Conservation (phyloP, 2,888 invertebrate species). For the Agapostemon virescens region DNA sequence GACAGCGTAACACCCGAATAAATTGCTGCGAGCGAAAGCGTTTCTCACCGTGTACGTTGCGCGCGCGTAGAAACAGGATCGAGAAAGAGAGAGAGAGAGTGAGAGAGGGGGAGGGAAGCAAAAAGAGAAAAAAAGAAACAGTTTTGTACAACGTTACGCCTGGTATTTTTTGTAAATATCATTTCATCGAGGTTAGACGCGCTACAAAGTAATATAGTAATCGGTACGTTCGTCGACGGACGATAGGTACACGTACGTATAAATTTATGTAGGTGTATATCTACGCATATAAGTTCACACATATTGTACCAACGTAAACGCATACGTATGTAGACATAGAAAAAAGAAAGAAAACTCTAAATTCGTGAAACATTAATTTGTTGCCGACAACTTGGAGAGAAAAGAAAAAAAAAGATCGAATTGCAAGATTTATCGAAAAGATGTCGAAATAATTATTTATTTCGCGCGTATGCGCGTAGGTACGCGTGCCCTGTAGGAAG, state of each 20-base stretch:
- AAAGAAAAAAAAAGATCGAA: not conserved
- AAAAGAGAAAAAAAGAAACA: too few species aligned
- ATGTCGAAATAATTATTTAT: conserved; percentile 16
- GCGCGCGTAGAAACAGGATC: not conserved
- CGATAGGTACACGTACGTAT: not conserved
- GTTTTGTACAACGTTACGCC: conserved; percentile 29
- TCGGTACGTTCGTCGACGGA: not conserved
- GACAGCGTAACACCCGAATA: not conserved
- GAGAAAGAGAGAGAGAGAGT: not conserved
- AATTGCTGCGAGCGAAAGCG: not conserved
- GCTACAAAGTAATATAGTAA: not conserved
- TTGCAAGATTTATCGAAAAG: not conserved
- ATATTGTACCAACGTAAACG: too few species aligned
- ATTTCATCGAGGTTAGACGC: not conserved
- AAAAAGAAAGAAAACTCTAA: not conserved
- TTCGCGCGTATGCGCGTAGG: not conserved
- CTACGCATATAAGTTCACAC: too few species aligned
- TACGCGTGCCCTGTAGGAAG: not conserved
- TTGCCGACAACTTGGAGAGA: not conserved
- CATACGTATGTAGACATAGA: too few species aligned
- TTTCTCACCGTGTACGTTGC: not conserved
- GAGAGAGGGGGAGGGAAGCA: not conserved
- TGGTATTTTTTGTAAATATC: conserved; percentile 39
- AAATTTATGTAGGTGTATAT: not conserved
- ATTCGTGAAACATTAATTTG: conserved; percentile 1